Base-by-base conservation (phyloP, 2,888 invertebrate species). In the Dryocosmus kuriphilus region DNA sequence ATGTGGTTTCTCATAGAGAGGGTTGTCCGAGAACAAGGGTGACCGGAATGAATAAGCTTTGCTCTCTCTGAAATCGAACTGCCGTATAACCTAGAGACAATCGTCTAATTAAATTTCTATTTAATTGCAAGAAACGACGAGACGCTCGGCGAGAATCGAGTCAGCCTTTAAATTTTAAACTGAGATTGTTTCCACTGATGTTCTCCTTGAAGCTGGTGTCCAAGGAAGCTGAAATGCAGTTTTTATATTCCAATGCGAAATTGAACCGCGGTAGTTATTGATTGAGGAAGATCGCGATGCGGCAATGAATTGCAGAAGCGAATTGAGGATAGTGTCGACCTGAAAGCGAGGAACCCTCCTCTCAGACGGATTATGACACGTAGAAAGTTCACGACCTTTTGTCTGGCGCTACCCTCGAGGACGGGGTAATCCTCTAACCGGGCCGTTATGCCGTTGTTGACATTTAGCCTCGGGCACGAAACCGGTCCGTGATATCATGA, bases 311-410 rank as follows among this genome's bases (percentile, higher is more conserved):
- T 76, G 74, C 46, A 65, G 24, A 24, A 73, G 57, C 75, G 79
- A 75, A 80, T 74, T 65, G 75, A 75, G 77, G 73, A 79, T 65
- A 74, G 65, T 73, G 55, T 41, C 32, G 76, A 46, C 32, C 61
- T 27, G 27, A 71, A 75, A 67, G 63, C 38, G 67, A 41, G 38
- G 38, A 35, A 41, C 65, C 71, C 71, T 84, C 85, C 86, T 86
- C 86, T 88, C 89, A 85, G 87, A 86, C 87, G 87, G 89, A 89
- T 89, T 89, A 89, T 88, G 86, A 88, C 88, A 86, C 89, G 87
- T 83, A 83, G 84, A 89, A 89, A 89, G 89, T 89, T 89, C 89
- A 87, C 89, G 89, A 89, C 89, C 89, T 89, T 89, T 89, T 86
- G 87, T 87, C 86, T 85, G 87, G 82, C 83, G 86, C 85, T 86